Base-by-base conservation (phyloP, 2,113 vertebrate genomes). In the Pyxicephalus adspersus region DNA sequence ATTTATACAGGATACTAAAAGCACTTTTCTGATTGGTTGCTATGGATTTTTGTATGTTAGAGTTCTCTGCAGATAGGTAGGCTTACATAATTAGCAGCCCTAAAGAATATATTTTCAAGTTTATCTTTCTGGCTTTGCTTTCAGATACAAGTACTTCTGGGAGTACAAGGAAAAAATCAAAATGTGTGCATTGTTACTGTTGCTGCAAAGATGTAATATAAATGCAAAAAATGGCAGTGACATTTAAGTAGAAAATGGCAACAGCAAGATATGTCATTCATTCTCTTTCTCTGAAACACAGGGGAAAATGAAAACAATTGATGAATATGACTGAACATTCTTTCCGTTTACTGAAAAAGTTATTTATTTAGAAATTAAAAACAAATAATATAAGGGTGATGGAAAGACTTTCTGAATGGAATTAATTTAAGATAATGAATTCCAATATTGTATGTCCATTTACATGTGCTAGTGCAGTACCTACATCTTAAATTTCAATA, bases 241-340 rank as follows among this genome's bases (percentile, higher is more conserved):
- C 72, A 75, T 75, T 75, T 75, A 31, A 61, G 22, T 8, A 60
- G 54, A 38, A 22, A 75, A 75, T 75, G 52, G 54, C 72, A 75
- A 60, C 29, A 34, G 55, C 5, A 58, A 29, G 5, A 60, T 58
- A 75, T 60, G 55, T 58, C 72, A 61, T 38, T 57, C 51, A 73
- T 31, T 76, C 34, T 63, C 29, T 45, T 26, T 63, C 13, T 76
- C 20, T 76, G 16, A 58, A 31, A 73, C 66, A 58, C 74, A 25
- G 26, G 63, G 38, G 75, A 15, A 26, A 60, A 54, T 31, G 26
- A 55, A 22, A 77, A 54, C 55, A 77, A 65, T 55, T 65, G 61
- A 77, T 77, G 50, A 77, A 17, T 22, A 16, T 54, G 50, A 50
- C 75, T 31, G 51, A 77, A 77, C 38, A 77, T 55, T 50, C 58